Conservation (phyloP, 2,113 vertebrate genomes). For the Scatophagus argus region DNA sequence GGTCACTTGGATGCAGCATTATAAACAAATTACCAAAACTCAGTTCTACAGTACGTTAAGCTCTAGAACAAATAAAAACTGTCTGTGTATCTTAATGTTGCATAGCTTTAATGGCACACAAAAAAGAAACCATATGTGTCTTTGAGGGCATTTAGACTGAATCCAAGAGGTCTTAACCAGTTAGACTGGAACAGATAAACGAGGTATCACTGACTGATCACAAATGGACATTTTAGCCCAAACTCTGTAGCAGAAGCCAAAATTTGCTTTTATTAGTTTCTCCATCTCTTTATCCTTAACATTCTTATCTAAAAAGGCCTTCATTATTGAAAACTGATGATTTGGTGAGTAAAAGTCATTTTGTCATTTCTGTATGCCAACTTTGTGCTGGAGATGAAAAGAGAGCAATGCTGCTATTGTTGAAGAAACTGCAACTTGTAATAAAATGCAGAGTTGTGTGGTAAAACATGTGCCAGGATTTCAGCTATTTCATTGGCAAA, state of each 20-base stretch:
- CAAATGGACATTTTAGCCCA: constrained; percentile 15
- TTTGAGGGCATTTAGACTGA: constrained; percentile 50
- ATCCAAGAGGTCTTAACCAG: constrained; percentile 62
- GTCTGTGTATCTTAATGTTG: constrained; percentile 26
- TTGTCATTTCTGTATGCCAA: constrained; percentile 1
- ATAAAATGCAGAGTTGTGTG: constrained; percentile 27
- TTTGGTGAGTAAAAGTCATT: neutral
- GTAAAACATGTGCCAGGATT: constrained; percentile 22
- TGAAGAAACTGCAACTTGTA: constrained; percentile 14
- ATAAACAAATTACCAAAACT: constrained; percentile 32
- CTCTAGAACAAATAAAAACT: constrained; percentile 32
- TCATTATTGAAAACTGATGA: neutral
- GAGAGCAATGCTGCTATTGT: neutral
- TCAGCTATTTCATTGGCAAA: constrained; percentile 44
- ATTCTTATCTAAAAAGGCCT: neutral
- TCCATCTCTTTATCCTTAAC: constrained; percentile 27
- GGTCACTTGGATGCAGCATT: constrained; percentile 11
- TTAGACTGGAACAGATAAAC: constrained; percentile 53
- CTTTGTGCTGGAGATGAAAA: constrained; percentile 14
- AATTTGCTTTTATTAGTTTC: constrained; percentile 18
- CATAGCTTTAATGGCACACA: constrained; percentile 68
- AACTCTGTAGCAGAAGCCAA: constrained; percentile 21
- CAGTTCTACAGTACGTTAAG: neutral
- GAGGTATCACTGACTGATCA: constrained; percentile 39
- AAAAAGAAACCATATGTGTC: constrained; percentile 68